Evolutionary conservation across 2,797 vertebrate species (phyloP).

Genomic region (Anas bernieri): DNA sequence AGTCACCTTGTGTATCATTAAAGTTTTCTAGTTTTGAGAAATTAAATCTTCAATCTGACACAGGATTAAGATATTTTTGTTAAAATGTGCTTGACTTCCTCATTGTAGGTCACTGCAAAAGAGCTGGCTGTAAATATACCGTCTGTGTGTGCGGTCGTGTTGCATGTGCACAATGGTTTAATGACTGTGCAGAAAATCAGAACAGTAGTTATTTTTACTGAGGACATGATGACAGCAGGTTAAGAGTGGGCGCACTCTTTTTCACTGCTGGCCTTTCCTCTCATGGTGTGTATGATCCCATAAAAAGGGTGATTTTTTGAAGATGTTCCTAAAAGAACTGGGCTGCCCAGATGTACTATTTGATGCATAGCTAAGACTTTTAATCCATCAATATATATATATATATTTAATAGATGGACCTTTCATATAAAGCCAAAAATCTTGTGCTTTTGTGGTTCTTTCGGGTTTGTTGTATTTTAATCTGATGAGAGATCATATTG

Average conservation of each 20-base stretch:
- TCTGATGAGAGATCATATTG: not conserved
- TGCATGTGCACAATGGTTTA: not conserved
- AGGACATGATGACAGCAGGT: not conserved
- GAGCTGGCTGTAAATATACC: not conserved
- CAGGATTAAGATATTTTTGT: not conserved
- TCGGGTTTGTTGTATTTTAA: not conserved
- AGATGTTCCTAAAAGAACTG: not conserved
- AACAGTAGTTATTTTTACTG: not conserved
- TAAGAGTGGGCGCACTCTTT: not conserved
- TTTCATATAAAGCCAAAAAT: not conserved
- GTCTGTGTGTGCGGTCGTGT: accelerated
- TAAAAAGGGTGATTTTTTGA: not conserved
- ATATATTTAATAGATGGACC: not conserved
- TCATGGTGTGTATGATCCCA: not conserved
- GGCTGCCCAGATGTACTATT: not conserved
- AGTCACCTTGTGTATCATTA: not conserved
- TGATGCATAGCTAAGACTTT: not conserved
- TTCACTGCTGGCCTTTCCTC: not conserved
- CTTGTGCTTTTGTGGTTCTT: not conserved
- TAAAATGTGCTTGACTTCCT: not conserved
- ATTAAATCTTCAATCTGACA: not conserved
- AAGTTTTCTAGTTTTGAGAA: not conserved
- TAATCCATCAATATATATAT: not conserved
- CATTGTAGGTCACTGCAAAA: not conserved
- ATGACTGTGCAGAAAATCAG: not conserved